Base-by-base conservation (phyloP, 35 echinoderm and acorn worm species). In the Chiridota heheva region DNA sequence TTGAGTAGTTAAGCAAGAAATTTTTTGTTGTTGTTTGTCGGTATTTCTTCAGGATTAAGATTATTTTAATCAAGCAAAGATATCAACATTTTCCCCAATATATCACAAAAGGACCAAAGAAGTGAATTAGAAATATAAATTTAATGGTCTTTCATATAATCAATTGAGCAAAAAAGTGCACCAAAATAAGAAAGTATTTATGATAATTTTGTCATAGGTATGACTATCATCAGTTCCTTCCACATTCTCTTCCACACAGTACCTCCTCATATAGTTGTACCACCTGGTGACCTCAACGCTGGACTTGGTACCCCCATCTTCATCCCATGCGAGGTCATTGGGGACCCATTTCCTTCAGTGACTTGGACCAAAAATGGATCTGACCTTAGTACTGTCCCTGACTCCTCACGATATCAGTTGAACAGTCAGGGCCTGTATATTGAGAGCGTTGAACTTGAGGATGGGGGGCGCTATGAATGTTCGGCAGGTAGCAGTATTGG, bases 281-380 rank as follows among this genome's bases (percentile, higher is more conserved):
- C 77, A 1, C 88, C 93, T 44, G 58, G 36, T 1, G 63, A 84
- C 25, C 63, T 91, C 5, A 77, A 59, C 24, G 77, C 45, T n/a
- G 70, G 84, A 36, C 48, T 83, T n/a, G 84, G 78, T 36, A 56
- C 53, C 15, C 71, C 87, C 0, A 67, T 77, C 5, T 41, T 87
- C 41, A 80, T 97, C 20, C 61, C 83, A 25, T 97, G 93, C 67
- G 47, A 61, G 17, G 83, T 91, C 58, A 88, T 84, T 1, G 93
- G 83, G 18, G 93, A 97, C 36, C 93, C 93, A 12, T 60, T 60
- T 10, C 78, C 93, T 2, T 44, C 42, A 7, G 58, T 97, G 20
- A 78, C 84, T 29, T 97, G 93, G 93, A 80, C 84, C 79, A 91
- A 88, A 81, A 85, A 97, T 59, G 63, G 81, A 4, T 18, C 48